A percentile compares a stretch with the other conserved stretches of the same genome.
phyloP scores from a whole-genome alignment of 2,113 vertebrate species.

The Toxotes chatareus region DNA sequence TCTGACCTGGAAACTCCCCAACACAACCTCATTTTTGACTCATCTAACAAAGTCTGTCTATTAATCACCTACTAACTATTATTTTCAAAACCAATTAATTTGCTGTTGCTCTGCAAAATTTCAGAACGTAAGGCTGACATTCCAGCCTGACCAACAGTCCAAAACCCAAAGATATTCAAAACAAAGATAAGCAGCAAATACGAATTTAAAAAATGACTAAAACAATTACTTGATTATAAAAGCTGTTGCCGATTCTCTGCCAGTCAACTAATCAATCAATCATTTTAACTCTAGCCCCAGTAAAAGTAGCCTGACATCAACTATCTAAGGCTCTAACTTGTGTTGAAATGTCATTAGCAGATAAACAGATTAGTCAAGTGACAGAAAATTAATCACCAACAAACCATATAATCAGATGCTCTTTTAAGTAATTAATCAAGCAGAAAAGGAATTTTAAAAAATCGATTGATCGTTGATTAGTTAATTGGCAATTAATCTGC shows the following conservation, averaged over 20 bases:
- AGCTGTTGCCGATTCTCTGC: not conserved
- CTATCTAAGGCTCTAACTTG: not conserved
- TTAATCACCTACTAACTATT: not conserved
- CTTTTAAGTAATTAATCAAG: not conserved
- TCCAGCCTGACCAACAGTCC: not conserved
- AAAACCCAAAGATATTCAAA: not conserved
- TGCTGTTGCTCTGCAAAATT: too few relatives aligned
- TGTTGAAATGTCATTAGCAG: not conserved
- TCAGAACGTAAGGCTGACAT: not conserved
- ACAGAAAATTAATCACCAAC: not conserved
- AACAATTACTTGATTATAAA: not conserved
- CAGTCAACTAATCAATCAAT: not conserved
- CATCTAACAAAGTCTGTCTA: not conserved
- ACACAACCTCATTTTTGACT: not conserved
- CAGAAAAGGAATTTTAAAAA: not conserved
- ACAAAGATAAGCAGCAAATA: not conserved
- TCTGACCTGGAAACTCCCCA: not conserved
- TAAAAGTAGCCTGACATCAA: not conserved
- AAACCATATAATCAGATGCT: not conserved
- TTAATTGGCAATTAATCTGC: not conserved
- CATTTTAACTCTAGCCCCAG: not conserved
- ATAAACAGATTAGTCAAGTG: not conserved
- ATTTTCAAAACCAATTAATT: not conserved
- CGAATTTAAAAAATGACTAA: not conserved
- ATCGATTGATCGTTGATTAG: not conserved